Evolutionary conservation across 2,113 vertebrate species (phyloP), one percentile per base, ranked within the genome.

Genomic region (Amblyornis subalaris): DNA sequence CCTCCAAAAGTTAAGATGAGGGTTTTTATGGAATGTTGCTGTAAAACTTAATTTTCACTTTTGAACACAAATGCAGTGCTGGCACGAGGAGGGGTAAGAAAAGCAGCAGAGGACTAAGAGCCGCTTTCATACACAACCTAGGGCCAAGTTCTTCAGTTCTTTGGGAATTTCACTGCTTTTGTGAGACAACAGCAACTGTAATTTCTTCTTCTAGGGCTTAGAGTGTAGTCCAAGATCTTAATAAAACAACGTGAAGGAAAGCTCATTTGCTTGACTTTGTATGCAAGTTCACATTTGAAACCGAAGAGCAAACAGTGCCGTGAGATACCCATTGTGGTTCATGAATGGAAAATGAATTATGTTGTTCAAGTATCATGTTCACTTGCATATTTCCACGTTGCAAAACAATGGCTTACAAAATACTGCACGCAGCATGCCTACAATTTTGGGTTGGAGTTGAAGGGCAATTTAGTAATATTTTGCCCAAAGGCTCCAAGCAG

Each of bases 361-460:
- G 88, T 91, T 94, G 95, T 91, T 96, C 95, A 94, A 95, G 96
- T 92, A 95, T 95, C 94, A 73, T 96, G 94, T 96, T 96, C 96
- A 89, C 94, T 94, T 90, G 95, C 94, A 96, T 96, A 96, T 96
- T 96, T 97, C 94, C 94, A 93, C 75, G 90, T 95, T 97, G 94
- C 94, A 95, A 93, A 97, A 97, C 95, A 97, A 96, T 97, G 93
- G 94, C 93, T 96, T 97, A 90, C 96, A 96, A 97, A 97, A 97
- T 67, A 55, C 89, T 93, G 91, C 72, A 93, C 94, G 4, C 94
- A 96, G 96, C 93, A 93, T 94, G 94, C 85, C 91, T 96, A 48
- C 83, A 95, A 94, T 97, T 97, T 91, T 91, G 93, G 79, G 74
- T 95, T 94, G 85, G 58, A 95, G 69, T 94, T 94, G 94, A 96